Evolutionary conservation across 2,113 vertebrate genomes (phyloP).

Genomic region (Eudyptes chrysolophus): DNA sequence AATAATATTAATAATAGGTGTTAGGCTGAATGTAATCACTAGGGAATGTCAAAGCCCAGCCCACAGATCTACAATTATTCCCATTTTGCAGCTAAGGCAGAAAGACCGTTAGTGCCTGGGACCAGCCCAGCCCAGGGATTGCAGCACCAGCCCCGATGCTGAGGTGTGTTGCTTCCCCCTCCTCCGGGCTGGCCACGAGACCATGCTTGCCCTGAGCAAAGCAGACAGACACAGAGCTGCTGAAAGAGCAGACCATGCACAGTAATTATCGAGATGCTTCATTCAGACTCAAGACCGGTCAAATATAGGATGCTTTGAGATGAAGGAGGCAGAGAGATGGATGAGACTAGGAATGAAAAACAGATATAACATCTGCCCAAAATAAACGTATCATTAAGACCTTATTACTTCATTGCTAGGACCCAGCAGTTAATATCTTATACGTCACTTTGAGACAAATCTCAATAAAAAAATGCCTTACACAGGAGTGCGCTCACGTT

Average conservation of each 20-base stretch:
- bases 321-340: not conserved
- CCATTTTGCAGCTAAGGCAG: not conserved
- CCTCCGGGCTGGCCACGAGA: not conserved
- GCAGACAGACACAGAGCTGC: not conserved
- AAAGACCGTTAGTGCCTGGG: not conserved
- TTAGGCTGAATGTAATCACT: not conserved
- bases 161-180: not conserved
- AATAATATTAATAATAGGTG: not conserved
- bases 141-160: not conserved
- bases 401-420: not conserved
- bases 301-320: not conserved
- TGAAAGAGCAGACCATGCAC: not conserved
- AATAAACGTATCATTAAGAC: not conserved
- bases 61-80: not conserved
- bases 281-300: not conserved
- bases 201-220: not conserved
- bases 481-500: rapidly evolving
- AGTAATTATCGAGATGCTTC: not conserved
- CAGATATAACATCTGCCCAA: not conserved
- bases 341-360: not conserved
- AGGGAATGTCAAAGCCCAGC: not conserved
- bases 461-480: not conserved
- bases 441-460: not conserved
- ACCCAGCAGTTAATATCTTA: not conserved
- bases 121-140: not conserved